Conservation (phyloP, 2,113 vertebrate genomes). For the Perccottus glenii region DNA sequence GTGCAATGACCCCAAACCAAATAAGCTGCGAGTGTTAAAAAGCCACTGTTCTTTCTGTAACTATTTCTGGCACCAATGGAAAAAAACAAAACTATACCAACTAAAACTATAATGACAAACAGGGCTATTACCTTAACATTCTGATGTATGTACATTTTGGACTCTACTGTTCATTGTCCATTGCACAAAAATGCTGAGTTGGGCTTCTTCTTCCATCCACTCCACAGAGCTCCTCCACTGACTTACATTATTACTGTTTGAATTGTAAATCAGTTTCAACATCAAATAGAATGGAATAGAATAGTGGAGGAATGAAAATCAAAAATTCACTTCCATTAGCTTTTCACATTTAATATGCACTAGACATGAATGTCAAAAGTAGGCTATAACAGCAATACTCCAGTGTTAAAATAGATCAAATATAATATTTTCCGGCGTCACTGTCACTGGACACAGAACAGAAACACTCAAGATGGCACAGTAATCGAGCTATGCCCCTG, state of each 20-base stretch:
- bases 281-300: constrained; percentile 28
- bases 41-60: background rate
- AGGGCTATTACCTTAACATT: background rate
- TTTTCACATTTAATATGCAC: constrained; percentile 36
- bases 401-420: background rate
- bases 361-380: constrained; percentile 6
- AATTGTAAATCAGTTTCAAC: constrained; percentile 35
- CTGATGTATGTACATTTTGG: too few species aligned
- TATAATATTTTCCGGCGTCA: background rate
- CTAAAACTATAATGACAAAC: background rate
- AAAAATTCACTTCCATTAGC: constrained; percentile 25
- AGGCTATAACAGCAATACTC: background rate
- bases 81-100: background rate
- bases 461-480: constrained; percentile 11
- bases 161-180: too few species aligned
- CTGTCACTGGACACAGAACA: background rate
- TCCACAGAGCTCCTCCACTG: background rate
- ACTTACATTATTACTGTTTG: constrained; percentile 23
- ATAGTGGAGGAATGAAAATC: background rate
- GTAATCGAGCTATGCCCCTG: constrained; percentile 34
- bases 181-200: too few species aligned
- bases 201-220: too few species aligned
- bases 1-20: constrained; percentile 23
- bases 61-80: background rate
- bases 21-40: background rate